Percentiles rank a stretch among this genome's conserved stretches.
These are phyloP conservation scores for Otis tarda DNA, from an alignment of 2,113 vertebrate genomes.

Conservation along the genomic window DNA sequence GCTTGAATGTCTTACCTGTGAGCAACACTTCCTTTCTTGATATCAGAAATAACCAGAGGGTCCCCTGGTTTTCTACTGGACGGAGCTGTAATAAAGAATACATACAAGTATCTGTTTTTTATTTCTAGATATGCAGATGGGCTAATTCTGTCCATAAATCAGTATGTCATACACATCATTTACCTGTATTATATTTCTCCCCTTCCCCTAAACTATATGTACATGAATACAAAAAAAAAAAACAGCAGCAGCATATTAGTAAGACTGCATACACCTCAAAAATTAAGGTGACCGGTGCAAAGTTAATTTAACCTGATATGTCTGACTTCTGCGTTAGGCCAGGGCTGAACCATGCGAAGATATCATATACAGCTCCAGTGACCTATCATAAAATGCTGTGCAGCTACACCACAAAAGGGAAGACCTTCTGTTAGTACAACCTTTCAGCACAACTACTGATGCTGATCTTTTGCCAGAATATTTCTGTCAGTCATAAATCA, in stretches of 20 bases:
- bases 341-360: not conserved
- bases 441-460: not conserved
- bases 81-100: constrained; percentile 83
- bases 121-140: not conserved
- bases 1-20: constrained; percentile 84
- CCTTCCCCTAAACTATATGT: not conserved
- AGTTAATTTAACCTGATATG: not conserved
- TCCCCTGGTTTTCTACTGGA: constrained; percentile 95
- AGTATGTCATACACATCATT: not conserved
- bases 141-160: not conserved
- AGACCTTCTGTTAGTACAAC: not conserved
- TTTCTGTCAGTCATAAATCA: not conserved
- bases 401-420: not conserved
- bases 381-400: not conserved
- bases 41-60: constrained; percentile 97
- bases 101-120: not conserved
- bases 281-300: not conserved
- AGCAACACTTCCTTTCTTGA: constrained; percentile 98
- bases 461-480: not conserved
- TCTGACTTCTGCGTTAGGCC: not conserved
- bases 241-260: not conserved
- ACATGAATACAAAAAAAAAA: not conserved
- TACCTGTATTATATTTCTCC: not conserved
- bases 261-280: not conserved
- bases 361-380: not conserved